Base-by-base conservation (phyloP, 2,797 vertebrate species). In the Chelidonichthys spinosus region DNA sequence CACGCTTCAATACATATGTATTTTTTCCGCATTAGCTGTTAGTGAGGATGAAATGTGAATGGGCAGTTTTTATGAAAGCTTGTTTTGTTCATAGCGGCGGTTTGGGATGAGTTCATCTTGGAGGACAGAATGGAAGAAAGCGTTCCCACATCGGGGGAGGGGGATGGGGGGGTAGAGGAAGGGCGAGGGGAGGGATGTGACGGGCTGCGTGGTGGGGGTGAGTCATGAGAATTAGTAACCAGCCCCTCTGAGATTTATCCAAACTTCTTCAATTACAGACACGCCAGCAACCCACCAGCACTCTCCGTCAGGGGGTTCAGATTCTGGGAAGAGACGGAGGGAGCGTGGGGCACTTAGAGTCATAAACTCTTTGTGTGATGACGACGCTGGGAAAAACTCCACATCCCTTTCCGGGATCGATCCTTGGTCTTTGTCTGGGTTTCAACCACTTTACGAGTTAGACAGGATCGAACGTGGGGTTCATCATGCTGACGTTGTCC, bases 101-200 rank as follows among this genome's bases (percentile, higher is more conserved):
- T 81, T 89, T 69, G 63, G 78, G 89, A 90, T 92, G 90, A 93
- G 89, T 90, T 92, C 88, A 92, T 92, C 72, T 84, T 90, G 86
- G 85, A 91, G 83, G 81, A 86, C 58, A 84, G 78, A 78, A 72
- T 91, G 90, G 88, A 93, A 90, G 85, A 90, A 92, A 78, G 67
- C 25, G 36, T 92, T 93, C 88, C 88, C 91, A 89, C 85, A 86
- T 79, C 4, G 42, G 52, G 72, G 43, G 14, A 15, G 47, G 70
- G 50, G 44, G 56, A 35, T 37, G 53, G 54, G 65, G 65, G 76
- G 35, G 7, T 5, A 42, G 66, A 49, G n/a, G 32, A 11, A 25
- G 52, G 64, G 80, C 32, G 64, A 74, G 74, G 72, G 67, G 79
- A 6, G 76, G 69, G 67, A 66, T 68, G 71, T 78, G 82, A 81